Evolutionary conservation across 2,113 vertebrate species (phyloP).

Genomic region (Nyctereutes procyonoides): DNA sequence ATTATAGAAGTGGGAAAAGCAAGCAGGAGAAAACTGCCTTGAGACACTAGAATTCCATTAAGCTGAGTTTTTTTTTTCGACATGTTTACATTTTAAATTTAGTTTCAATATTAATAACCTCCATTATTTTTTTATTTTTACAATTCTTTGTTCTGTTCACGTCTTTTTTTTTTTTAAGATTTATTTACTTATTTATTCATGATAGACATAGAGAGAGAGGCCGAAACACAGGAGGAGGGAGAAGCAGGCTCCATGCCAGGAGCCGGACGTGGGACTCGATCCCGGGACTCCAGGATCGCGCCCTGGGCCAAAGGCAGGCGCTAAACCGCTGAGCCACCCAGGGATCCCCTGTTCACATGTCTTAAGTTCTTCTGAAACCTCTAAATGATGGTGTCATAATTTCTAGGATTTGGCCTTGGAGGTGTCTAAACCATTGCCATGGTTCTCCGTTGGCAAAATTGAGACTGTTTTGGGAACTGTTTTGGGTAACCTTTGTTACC

Average conservation of each 20-base stretch:
- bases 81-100: not conserved
- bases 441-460: not conserved
- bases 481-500: not conserved
- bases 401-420: not conserved
- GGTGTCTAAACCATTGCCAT: not conserved
- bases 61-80: slow-evolving; percentile 39
- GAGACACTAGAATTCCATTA: not conserved
- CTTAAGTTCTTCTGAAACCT: not conserved
- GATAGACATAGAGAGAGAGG: too few relatives aligned
- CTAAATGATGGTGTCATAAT: not conserved
- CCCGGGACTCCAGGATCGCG: too few relatives aligned
- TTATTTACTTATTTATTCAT: too few relatives aligned
- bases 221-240: too few relatives aligned
- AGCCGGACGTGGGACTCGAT: too few relatives aligned
- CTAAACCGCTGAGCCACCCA: too few relatives aligned
- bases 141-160: not conserved
- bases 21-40: not conserved
- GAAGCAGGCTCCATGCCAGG: too few relatives aligned
- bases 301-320: too few relatives aligned
- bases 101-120: not conserved
- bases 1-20: not conserved
- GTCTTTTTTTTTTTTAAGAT: too few relatives aligned
- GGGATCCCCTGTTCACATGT: not conserved
- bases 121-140: not conserved
- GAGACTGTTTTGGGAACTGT: not conserved